Base-by-base conservation (phyloP, 2,797 vertebrate genomes). In the Pipistrellus pygmaeus region DNA sequence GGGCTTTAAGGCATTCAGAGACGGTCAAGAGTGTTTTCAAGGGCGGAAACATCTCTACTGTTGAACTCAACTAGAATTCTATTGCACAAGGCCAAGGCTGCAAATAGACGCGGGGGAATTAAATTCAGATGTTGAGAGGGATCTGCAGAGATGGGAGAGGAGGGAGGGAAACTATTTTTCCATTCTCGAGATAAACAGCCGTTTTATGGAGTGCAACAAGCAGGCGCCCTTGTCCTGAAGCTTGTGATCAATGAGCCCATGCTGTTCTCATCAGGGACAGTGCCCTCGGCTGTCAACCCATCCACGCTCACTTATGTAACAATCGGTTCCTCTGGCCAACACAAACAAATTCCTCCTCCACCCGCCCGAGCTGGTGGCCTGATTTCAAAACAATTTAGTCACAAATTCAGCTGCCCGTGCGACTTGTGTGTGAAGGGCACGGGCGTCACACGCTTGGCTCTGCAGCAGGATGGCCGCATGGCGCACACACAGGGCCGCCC, bases 291-390 rank as follows among this genome's bases (percentile, higher is more conserved):
- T 18, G 23, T 77, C 60, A 68, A 53, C 66, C 94, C 95, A 93
- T 97, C 97, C 97, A 96, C 96, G 97, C 97, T 96, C 95, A 96
- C 97, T 97, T 97, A 93, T 81, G 91, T 46, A 93, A 96, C 91
- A 85, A 86, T 9, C 53, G 76, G 90, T 78, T 87, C 20, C 92
- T 94, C 97, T 85, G 51, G 92, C 95, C 96, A 97, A 32, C 53
- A 71, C 0, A 80, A 64, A 85, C 0, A 82, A 44, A 62, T 32
- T 23, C 17, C 21, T 71, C 81, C 95, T 62, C 2, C 14, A 96
- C 97, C 11, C 97, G 97, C 90, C 97, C 6, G 2, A 95, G 94
- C 98, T 68, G 97, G 97, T 88, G 91, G 38, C 88, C 96, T 96
- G 6, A 96, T 97, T 96, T 97, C 91, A 93, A 96, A 97, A 89